Evolutionary conservation across 2,797 vertebrate species (phyloP).

Genomic region (Pteropus rufus): DNA sequence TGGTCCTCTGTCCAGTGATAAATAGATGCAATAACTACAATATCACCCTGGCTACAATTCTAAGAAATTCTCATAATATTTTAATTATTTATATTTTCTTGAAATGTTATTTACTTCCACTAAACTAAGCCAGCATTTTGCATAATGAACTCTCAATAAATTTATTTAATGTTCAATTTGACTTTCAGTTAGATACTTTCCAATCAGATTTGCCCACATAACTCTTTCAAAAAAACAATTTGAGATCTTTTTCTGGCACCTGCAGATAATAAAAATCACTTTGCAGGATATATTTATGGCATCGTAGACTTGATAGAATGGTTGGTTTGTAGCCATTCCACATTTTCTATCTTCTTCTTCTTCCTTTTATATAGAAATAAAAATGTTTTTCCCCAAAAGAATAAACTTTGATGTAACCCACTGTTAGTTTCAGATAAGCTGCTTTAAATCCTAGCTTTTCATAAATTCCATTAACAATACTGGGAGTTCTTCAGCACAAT

Average conservation of each 20-base stretch:
- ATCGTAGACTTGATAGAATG: background rate
- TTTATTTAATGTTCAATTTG: background rate
- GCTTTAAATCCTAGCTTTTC: background rate
- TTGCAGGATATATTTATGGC: background rate
- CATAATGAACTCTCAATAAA: background rate
- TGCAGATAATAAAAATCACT: background rate
- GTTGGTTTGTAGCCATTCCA: background rate
- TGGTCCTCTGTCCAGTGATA: background rate
- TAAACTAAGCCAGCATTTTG: background rate
- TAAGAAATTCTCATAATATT: background rate
- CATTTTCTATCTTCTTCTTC: background rate
- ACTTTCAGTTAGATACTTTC: background rate
- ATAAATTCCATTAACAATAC: background rate
- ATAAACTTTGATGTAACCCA: background rate
- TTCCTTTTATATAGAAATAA: background rate
- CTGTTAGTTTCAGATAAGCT: background rate
- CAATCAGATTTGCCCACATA: background rate
- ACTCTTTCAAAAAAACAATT: background rate
- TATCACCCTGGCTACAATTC: background rate
- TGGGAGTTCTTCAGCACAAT: background rate
- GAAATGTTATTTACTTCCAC: background rate
- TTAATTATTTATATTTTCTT: background rate
- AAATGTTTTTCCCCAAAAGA: background rate
- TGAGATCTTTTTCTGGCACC: background rate
- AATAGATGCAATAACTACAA: background rate